phyloP scores from a whole-genome alignment of 2,888 invertebrate species.

The Phortica magna region DNA sequence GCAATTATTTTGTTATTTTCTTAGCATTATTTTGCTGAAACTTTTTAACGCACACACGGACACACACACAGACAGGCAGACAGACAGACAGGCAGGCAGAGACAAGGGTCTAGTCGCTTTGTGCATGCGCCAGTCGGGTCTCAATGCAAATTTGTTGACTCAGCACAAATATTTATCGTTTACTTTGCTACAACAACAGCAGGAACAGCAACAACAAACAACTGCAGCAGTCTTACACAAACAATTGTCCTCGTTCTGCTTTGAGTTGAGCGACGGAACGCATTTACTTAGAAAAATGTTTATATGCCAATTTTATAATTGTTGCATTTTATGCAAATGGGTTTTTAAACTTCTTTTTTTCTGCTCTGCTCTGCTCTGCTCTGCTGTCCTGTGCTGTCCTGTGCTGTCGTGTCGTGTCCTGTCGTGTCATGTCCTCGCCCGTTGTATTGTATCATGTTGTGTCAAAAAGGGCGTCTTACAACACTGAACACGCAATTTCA shows the following conservation, averaged over 20 bases:
- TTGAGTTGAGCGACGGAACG: neutral
- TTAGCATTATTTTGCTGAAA: neutral
- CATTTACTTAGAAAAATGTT: slow-evolving; percentile 67
- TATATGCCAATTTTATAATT: slow-evolving; percentile 65
- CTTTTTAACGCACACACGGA: neutral
- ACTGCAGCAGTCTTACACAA: neutral
- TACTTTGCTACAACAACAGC: neutral
- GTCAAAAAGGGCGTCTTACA: neutral
- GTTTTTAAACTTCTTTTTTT: neutral
- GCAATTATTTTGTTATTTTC: neutral
- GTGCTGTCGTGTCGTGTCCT: no score
- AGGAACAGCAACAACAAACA: slow-evolving; percentile 3
- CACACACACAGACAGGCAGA: neutral
- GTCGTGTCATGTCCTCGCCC: neutral
- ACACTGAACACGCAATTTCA: neutral
- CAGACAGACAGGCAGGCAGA: neutral
- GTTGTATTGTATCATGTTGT: neutral
- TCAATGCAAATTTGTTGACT: slow-evolving; percentile 63
- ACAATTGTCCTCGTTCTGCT: no score
- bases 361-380: no score
- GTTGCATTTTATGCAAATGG: slow-evolving; percentile 57
- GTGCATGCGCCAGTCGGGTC: slow-evolving; percentile 36
- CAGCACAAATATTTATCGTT: slow-evolving; percentile 58
- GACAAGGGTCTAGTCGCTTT: neutral
- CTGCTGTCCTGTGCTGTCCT: no score